phyloP scores from a whole-genome alignment of 2,113 vertebrate genomes.

The Amphiprion ocellaris region DNA sequence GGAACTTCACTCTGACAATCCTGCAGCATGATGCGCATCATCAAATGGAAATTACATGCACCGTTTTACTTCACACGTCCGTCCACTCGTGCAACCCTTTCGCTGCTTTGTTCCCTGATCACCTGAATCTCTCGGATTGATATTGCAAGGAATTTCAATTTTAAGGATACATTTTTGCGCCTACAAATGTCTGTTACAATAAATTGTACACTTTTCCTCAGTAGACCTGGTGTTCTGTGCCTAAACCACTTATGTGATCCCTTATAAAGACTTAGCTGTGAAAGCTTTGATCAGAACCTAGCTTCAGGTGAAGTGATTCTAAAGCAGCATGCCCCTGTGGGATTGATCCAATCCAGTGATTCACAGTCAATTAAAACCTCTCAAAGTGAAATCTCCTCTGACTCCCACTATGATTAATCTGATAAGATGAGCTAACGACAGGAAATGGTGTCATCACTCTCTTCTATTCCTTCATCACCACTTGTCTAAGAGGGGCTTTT shows the following conservation, averaged over 20 bases:
- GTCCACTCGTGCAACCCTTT: neutral
- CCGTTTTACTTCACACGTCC: neutral
- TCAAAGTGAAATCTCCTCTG: constrained; percentile 84
- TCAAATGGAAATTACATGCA: constrained; percentile 19
- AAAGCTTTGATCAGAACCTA: constrained; percentile 84
- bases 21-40: constrained; percentile 19
- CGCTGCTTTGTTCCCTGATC: constrained; percentile 1
- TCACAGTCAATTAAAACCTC: constrained; percentile 86
- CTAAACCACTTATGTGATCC: constrained; percentile 84
- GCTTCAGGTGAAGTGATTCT: constrained; percentile 85
- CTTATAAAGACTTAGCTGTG: constrained; percentile 82
- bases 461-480: constrained; percentile 82
- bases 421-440: constrained; percentile 86
- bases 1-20: constrained; percentile 44
- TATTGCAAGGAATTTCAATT: constrained; percentile 44
- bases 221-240: constrained; percentile 73
- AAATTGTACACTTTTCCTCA: constrained; percentile 70
- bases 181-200: constrained; percentile 67
- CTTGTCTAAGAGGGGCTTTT: constrained; percentile 84
- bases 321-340: constrained; percentile 77
- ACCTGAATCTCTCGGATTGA: constrained; percentile 5
- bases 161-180: constrained; percentile 36
- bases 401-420: constrained; percentile 85
- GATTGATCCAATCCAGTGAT: constrained; percentile 83
- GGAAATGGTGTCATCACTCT: constrained; percentile 85